Conservation (phyloP, 2,113 vertebrate species). For the Platycercus adscitus region DNA sequence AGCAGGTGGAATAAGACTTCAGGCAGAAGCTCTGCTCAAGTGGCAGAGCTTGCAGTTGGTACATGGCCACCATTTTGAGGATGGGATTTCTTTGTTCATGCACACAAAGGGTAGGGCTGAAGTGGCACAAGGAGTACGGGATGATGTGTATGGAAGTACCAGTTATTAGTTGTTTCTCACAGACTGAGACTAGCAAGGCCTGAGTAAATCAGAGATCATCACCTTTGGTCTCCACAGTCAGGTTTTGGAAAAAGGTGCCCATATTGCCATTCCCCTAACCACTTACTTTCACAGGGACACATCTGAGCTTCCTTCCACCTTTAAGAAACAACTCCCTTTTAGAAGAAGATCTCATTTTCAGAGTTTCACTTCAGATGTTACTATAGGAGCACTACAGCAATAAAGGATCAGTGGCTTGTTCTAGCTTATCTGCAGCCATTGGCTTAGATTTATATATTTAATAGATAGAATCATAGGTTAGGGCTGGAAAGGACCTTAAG, state of each 20-base stretch:
- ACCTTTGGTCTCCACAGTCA: not conserved
- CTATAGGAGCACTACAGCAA: not conserved
- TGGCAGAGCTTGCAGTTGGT: not conserved
- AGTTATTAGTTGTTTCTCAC: not conserved
- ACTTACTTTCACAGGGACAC: not conserved
- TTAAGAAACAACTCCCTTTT: not conserved
- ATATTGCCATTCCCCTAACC: not conserved
- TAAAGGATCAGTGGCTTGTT: not conserved
- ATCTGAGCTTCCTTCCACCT: not conserved
- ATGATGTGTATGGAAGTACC: rapidly evolving
- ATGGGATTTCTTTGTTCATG: not conserved
- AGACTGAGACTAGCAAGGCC: not conserved
- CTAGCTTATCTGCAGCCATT: not conserved
- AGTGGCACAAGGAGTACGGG: not conserved
- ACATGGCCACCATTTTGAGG: rapidly evolving
- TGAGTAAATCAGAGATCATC: not conserved
- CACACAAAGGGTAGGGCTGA: not conserved
- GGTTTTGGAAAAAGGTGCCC: not conserved
- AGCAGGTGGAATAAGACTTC: not conserved
- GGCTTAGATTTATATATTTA: not conserved
- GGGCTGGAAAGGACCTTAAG: too few species aligned
- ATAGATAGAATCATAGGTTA: too few species aligned
- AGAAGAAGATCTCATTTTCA: not conserved
- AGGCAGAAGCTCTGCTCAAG: not conserved
- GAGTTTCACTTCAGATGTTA: not conserved